Evolutionary conservation across 2,797 vertebrate species (phyloP), one percentile per base, ranked within the genome.

Genomic region (Adelosebastes latens): DNA sequence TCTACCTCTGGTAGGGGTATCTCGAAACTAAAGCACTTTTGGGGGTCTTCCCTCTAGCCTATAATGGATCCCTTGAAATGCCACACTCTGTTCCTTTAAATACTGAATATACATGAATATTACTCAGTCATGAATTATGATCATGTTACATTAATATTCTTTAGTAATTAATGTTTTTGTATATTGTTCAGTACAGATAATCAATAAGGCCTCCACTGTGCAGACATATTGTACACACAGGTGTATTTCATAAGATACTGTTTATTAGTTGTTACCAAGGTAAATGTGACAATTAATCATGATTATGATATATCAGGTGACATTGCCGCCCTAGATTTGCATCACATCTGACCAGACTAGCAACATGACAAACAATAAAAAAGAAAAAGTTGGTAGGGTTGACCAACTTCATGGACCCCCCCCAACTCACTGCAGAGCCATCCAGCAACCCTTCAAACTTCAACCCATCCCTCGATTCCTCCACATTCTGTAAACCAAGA

Each of bases 401-500:
- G 13, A 75, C 4, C 5, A 53, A 18, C 64, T 62, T 34, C 4
- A 18, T 24, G 20, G 1, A 31, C 16, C 18, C 58, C 20, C 20
- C 14, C 16, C 42, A 29, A 8, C 52, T 72, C 32, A 24, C n/a
- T 25, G 69, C 24, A 64, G 65, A 84, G 58, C 27, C 22, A 42
- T 27, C 64, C 73, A 79, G 64, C 56, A 66, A 20, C 34, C 52
- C 49, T 29, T 70, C 77, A 84, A 10, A 80, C 74, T 69, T 75
- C 52, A 72, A n/a, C 65, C 34, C 58, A 22, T 80, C 34, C 63
- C 58, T 32, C 69, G 2, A 3, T 79, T 55, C 63, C 24, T 71
- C 55, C 55, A 36, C 58, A 31, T 78, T 65, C 77, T 46, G 36
- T 69, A 78, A 87, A 85, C 9, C 25, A 25, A 78, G 66, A 56